These are phyloP conservation scores for Serripes groenlandicus DNA, from an alignment of 2,888 invertebrate species.

Conservation along the genomic window DNA sequence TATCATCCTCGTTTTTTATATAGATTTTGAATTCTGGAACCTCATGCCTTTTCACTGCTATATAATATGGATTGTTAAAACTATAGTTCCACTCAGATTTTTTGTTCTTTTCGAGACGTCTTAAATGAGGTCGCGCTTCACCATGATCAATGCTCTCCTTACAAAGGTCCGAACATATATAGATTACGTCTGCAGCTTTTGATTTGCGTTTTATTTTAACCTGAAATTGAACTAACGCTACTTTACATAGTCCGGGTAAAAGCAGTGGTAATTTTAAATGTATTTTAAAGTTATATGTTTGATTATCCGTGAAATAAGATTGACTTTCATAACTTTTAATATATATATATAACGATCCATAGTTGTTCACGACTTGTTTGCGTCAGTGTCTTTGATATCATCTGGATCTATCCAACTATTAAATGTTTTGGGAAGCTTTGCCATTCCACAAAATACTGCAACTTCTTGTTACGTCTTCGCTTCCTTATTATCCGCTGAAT, in stretches of 20 bases:
- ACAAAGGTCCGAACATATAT: slow-evolving; percentile 33
- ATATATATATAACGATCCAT: slow-evolving; percentile 23
- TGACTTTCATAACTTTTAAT: slow-evolving; percentile 14
- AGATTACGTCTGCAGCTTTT: not conserved
- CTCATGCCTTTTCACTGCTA: slow-evolving; percentile 33
- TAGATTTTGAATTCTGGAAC: slow-evolving; percentile 41
- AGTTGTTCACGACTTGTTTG: not conserved
- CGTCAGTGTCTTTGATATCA: slow-evolving; percentile 25
- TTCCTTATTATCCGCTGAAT: slow-evolving; percentile 50
- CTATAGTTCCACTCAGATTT: slow-evolving; percentile 28
- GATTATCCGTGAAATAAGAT: not conserved
- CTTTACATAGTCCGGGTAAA: slow-evolving; percentile 11
- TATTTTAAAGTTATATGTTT: slow-evolving; percentile 8
- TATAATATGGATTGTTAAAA: slow-evolving; percentile 35
- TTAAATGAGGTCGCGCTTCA: slow-evolving; percentile 33
- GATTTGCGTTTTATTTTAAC: not conserved
- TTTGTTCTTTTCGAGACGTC: slow-evolving; percentile 46
- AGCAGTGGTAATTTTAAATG: not conserved
- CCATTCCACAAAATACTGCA: slow-evolving; percentile 43
- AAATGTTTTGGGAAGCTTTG: slow-evolving; percentile 40
- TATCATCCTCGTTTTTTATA: slow-evolving; percentile 41
- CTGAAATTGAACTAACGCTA: slow-evolving; percentile 19
- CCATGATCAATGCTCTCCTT: slow-evolving; percentile 39
- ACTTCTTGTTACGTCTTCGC: slow-evolving; percentile 30
- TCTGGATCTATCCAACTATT: slow-evolving; percentile 37